phyloP scores from a whole-genome alignment of 2,888 invertebrate species.

The Quadriops clusia region DNA sequence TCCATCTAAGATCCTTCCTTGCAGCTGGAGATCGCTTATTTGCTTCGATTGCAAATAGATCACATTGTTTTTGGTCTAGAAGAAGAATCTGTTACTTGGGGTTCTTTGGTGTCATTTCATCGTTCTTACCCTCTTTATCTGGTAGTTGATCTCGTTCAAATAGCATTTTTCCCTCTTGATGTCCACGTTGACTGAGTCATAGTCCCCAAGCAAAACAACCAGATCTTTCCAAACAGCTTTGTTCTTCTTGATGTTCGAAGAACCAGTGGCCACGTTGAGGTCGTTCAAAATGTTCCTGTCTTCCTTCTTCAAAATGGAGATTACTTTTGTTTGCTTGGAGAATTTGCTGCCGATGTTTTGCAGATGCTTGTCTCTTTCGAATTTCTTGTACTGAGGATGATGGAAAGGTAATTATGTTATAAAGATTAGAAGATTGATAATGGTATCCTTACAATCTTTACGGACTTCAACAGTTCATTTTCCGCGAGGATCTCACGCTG shows the following conservation, averaged over 20 bases:
- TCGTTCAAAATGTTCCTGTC: slow-evolving; percentile 51
- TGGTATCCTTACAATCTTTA: no score
- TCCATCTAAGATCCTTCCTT: slow-evolving; percentile 41
- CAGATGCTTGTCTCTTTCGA: slow-evolving; percentile 59
- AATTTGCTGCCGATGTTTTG: slow-evolving; percentile 57
- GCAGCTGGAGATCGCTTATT: slow-evolving; percentile 37
- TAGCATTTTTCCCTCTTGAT: slow-evolving; percentile 32
- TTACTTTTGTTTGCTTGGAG: slow-evolving; percentile 50
- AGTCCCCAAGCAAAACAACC: slow-evolving; percentile 41
- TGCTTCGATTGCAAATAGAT: slow-evolving; percentile 28
- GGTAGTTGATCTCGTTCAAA: slow-evolving; percentile 40
- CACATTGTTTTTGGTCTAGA: slow-evolving; percentile 15
- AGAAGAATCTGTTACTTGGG: no score
- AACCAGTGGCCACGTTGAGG: slow-evolving; percentile 47
- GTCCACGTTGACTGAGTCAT: slow-evolving; percentile 37
- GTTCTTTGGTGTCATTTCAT: no score
- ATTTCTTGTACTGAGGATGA: slow-evolving; percentile 52
- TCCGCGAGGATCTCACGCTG: no score
- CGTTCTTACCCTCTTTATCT: slow-evolving; percentile 37
- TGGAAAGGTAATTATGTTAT: no score
- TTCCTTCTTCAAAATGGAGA: slow-evolving; percentile 48
- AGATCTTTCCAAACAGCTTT: slow-evolving; percentile 42
- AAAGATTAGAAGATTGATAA: no score
- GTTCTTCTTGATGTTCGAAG: slow-evolving; percentile 45
- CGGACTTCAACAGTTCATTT: no score